Evolutionary conservation across 2,888 invertebrate species (phyloP).

Genomic region (Eilema griseolum): DNA sequence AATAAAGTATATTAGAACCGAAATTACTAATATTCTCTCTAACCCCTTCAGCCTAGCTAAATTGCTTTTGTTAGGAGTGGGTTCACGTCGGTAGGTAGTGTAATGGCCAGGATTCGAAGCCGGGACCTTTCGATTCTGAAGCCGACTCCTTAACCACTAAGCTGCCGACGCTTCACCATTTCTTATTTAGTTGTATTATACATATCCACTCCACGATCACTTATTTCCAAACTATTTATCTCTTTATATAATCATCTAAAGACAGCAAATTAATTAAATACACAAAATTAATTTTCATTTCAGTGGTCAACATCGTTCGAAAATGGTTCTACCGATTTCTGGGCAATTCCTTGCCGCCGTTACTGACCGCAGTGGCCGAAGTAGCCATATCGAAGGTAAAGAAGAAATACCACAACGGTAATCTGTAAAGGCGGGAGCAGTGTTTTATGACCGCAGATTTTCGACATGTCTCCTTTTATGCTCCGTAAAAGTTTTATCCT

Average conservation of each 20-base stretch:
- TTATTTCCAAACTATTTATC: not conserved
- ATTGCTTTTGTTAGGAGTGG: no score
- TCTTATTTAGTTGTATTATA: no score
- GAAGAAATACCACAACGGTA: slow-evolving; percentile 43
- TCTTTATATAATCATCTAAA: not conserved
- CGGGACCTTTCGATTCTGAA: no score
- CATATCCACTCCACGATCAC: no score
- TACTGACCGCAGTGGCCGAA: slow-evolving; percentile 23
- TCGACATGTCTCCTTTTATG: slow-evolving; percentile 75
- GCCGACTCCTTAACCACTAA: no score
- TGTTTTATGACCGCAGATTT: slow-evolving; percentile 76
- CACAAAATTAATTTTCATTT: not conserved
- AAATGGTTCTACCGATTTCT: not conserved
- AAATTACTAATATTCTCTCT: no score
- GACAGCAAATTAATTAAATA: not conserved
- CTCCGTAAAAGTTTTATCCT: slow-evolving; percentile 76
- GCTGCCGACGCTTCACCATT: no score
- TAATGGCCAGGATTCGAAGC: no score
- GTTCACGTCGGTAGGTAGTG: no score
- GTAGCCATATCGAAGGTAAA: slow-evolving; percentile 26
- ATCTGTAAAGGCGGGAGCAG: slow-evolving; percentile 55
- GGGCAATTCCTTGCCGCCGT: not conserved
- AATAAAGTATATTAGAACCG: no score
- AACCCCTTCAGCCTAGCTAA: no score
- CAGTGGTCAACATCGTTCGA: not conserved